Evolutionary conservation across 2,797 vertebrate species (phyloP).

Genomic region (Hemitrygon akajei): DNA sequence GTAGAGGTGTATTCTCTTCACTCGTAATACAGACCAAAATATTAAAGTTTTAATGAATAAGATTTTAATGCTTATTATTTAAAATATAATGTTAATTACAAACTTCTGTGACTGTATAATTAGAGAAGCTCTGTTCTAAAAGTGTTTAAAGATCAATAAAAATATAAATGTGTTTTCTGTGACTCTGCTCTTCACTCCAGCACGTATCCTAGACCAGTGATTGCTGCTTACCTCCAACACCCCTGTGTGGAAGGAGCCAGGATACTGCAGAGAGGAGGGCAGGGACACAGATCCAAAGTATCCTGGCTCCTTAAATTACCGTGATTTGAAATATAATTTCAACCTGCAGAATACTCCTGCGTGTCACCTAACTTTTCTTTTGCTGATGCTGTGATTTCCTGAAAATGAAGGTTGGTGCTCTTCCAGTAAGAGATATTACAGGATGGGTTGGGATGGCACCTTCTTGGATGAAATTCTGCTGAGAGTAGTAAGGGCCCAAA

Average conservation of each 20-base stretch:
- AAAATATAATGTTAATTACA: constrained; percentile 29
- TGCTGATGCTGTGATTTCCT: not conserved
- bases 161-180: not conserved
- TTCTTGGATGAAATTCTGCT: not conserved
- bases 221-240: constrained; percentile 9
- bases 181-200: not conserved
- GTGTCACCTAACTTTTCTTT: not conserved
- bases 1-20: not conserved
- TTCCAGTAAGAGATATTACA: not conserved
- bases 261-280: constrained; percentile 1
- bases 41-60: constrained; percentile 30
- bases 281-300: not conserved
- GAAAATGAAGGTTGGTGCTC: not conserved
- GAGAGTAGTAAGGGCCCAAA: not conserved
- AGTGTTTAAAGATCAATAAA: constrained; percentile 31
- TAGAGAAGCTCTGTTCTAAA: constrained; percentile 34
- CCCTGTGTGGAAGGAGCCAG: not conserved
- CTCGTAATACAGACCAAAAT: not conserved
- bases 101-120: constrained; percentile 33
- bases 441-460: not conserved
- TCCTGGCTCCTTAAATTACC: not conserved
- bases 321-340: not conserved
- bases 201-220: not conserved
- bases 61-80: constrained; percentile 37
- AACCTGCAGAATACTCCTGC: not conserved